Evolutionary conservation across 2,888 invertebrate species (phyloP), one percentile per base, ranked within the genome.

Genomic region (Parnassius glacialis): DNA sequence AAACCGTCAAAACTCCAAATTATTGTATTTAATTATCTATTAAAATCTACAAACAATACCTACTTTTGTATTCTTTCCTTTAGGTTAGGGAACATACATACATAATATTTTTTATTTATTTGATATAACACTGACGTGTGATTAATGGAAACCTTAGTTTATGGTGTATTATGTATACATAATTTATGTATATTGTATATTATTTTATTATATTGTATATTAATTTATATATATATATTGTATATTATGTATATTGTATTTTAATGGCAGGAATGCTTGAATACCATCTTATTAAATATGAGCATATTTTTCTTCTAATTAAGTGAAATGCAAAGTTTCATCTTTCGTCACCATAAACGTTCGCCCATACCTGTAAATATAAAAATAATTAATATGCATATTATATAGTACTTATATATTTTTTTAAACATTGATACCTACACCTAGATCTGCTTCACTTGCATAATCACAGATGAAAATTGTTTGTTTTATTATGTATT

Each of bases 281-380:
- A 52, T 63, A 59, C 59, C 41, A 34, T 52, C 16, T 42, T 45
- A 7, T 12, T 12, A 45, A 45, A 45, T 34, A 58, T 58, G 62
- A 57, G 53, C 57, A 62, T 45, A 9, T 57, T 53, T 43, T 50
- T 34, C 34, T 54, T 57, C 25, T 51, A 9, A 20, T 45, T 34
- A 42, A 51, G 16, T 52, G 12, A 47, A 52, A 69, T 68, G 68
- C 59, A 11, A 52, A 3, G 34, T 43, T 43, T 43, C 9, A 48
- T 48, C 9, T 52, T 48, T 47, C 42, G 16, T 73, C 67, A 74
- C 74, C 74, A 74, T 47, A 74, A 65, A 65, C 73, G 67, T 69
- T 74, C 74, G 54, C 74, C 73, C 60, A 74, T 69, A 69, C 70
- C 74, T 74, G 71, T 57, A 68, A 71, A 65, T 58, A 61, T 63